Base-by-base conservation (phyloP, 1,140 invertebrate species). In the Trachymyrmex cornetzi region DNA sequence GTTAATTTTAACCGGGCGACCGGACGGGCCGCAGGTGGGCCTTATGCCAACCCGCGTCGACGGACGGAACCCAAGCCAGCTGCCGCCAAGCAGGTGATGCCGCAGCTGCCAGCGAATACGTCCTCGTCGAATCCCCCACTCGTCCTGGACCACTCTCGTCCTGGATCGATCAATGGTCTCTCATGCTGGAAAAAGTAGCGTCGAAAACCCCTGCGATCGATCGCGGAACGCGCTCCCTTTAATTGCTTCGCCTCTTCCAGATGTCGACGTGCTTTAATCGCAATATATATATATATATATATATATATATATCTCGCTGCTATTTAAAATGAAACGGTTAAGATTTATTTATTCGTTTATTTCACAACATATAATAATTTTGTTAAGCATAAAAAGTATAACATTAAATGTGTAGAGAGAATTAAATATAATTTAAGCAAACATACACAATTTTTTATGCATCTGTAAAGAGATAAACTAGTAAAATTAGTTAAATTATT, bases 81-180 rank as follows among this genome's bases (percentile, higher is more conserved):
- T 92, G 93, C 92, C 89, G 91, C 86, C 91, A 82, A 89, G 89
- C 93, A 94, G 93, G 93, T 93, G 93, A 93, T 87, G 88, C 82
- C 86, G 93, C 93, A 93, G 93, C 92, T 94, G 93, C 89, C 88
- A 38, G 22, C 88, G 72, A 44, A 53, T 69, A 81, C 75, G 87
- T 82, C 67, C 50, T 74, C 38, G 4, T 82, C 55, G 53, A 19
- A 75, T 61, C 80, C 80, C 80, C 80, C 69, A 84, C 69, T 84
- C 80, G 27, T 74, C 38, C 67, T 84, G 80, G 80, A 84, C 80
- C 80, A 34, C 80, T 74, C 80, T 84, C 38, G 69, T 74, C 69
- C 80, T 84, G 80, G 24, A 84, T 84, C 77, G 57, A 48, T 55
- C 53, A 44, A 44, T 44, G 38, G 38, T 55, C 53, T 55, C 48